phyloP scores from a whole-genome alignment of 2,888 invertebrate species.

The Tipula lateralis region DNA sequence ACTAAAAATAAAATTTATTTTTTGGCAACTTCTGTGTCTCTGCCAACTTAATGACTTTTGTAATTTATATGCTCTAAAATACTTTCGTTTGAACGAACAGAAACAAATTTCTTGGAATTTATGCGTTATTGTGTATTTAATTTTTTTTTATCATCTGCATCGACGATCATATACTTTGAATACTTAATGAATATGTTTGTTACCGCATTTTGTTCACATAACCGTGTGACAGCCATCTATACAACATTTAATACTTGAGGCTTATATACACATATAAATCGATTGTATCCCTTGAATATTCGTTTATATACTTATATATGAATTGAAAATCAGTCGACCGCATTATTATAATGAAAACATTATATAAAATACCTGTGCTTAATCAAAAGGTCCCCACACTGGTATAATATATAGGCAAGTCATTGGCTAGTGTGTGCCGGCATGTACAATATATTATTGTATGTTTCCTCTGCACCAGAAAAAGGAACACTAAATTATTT shows the following conservation, averaged over 20 bases:
- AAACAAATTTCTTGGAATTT: neutral
- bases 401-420: neutral
- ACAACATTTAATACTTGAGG: neutral
- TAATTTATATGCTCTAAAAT: neutral
- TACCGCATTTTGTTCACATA: neutral
- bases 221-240: neutral
- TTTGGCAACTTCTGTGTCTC: neutral
- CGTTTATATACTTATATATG: too few species aligned
- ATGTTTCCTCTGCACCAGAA: neutral
- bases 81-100: neutral
- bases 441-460: neutral
- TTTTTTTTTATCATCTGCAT: neutral
- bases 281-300: neutral
- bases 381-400: neutral
- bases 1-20: neutral
- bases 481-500: slow-evolving; percentile 24
- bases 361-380: neutral
- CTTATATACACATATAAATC: neutral
- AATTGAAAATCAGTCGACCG: neutral
- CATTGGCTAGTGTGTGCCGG: neutral
- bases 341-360: slow-evolving; percentile 1
- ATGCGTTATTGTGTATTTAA: neutral
- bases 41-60: neutral
- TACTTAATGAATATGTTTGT: neutral
- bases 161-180: neutral